A percentile compares a stretch with the other conserved stretches of the same genome.
These are phyloP conservation scores for Ommatoiulus sabulosus DNA, from an alignment of 2,888 invertebrate genomes.

Conservation along the genomic window DNA sequence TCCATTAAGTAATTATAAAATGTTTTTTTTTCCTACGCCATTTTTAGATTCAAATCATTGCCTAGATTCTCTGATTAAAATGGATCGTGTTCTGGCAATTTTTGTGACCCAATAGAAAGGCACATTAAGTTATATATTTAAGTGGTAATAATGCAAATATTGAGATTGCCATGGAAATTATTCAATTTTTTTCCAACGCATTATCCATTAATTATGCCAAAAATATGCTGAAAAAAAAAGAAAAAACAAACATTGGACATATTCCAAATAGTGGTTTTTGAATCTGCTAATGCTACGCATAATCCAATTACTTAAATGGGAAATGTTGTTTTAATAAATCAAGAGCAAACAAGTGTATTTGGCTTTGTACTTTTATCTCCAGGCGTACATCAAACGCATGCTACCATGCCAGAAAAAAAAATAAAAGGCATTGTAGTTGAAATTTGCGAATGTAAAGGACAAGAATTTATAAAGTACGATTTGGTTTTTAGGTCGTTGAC, in stretches of 20 bases:
- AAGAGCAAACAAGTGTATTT: not conserved
- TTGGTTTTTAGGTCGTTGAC: not conserved
- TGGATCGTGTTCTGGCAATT: too few species aligned
- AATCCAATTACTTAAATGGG: not conserved
- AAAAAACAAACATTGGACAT: not conserved
- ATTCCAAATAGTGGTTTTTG: not conserved
- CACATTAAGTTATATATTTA: not conserved
- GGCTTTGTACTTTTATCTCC: not conserved
- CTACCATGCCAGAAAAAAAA: not conserved
- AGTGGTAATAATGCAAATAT: not conserved
- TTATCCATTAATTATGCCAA: not conserved
- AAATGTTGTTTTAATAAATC: constrained; percentile 2
- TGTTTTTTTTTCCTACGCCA: not conserved
- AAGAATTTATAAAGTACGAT: not conserved
- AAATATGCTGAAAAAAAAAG: not conserved
- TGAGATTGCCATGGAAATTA: not conserved
- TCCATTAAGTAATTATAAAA: not conserved
- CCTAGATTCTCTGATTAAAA: not conserved
- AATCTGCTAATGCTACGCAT: not conserved
- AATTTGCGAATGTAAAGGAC: not conserved
- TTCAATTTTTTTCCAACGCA: not conserved
- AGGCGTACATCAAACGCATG: not conserved
- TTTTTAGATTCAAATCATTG: not conserved
- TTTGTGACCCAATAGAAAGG: too few species aligned
- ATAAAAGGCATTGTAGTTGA: not conserved